Evolutionary conservation across 2,888 invertebrate species (phyloP).

Genomic region (Hemicrepidius hirtus): DNA sequence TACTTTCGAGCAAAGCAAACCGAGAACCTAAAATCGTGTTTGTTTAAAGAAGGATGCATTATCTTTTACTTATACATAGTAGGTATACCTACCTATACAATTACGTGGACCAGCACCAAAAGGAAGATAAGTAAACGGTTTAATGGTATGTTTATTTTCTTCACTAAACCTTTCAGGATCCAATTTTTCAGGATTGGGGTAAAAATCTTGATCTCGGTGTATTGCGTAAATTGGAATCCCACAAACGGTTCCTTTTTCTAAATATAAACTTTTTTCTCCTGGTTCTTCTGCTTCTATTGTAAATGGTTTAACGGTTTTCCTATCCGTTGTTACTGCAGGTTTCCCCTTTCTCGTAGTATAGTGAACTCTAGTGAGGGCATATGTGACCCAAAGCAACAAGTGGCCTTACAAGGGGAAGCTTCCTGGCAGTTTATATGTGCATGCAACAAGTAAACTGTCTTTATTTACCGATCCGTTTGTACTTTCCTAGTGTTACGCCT

Average conservation of each 20-base stretch:
- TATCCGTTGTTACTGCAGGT: background rate
- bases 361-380: too few species aligned
- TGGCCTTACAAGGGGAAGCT: too few species aligned
- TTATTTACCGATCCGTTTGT: too few species aligned
- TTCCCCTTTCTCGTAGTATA: too few species aligned
- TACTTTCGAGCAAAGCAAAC: constrained; percentile 71
- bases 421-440: too few species aligned
- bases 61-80: too few species aligned
- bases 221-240: constrained; percentile 72
- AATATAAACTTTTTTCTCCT: constrained; percentile 43
- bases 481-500: too few species aligned
- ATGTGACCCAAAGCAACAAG: too few species aligned
- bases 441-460: too few species aligned
- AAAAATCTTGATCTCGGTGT: constrained; percentile 75
- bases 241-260: constrained; percentile 61
- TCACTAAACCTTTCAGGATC: constrained; percentile 74
- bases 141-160: constrained; percentile 72
- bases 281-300: constrained; percentile 2
- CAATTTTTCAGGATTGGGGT: constrained; percentile 74
- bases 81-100: constrained; percentile 68
- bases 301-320: background rate
- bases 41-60: too few species aligned
- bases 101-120: constrained; percentile 72
- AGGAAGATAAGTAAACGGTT: constrained; percentile 73
- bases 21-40: constrained; percentile 52